Percentiles rank a stretch among this genome's conserved stretches.
Evolutionary conservation across 1,140 invertebrate genomes (phyloP).

Genomic region (Theocolax elegans): DNA sequence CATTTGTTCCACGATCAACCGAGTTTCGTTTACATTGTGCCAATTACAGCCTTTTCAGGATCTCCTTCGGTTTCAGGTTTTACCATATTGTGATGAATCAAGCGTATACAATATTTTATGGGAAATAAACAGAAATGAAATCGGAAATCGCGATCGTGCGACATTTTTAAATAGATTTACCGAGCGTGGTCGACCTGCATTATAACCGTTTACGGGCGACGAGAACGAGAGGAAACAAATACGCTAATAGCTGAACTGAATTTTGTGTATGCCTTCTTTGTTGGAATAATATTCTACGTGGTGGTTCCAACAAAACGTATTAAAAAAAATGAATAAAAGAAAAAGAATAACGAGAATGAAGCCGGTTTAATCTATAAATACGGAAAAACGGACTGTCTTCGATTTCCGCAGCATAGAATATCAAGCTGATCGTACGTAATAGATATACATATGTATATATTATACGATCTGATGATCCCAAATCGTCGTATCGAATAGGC

Average conservation of each 20-base stretch:
- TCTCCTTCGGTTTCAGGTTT: conserved; percentile 29
- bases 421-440: too few relatives aligned
- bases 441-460: background rate
- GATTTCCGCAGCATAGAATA: too few relatives aligned
- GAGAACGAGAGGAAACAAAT: conserved; percentile 5
- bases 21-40: conserved; percentile 37
- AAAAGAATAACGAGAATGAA: too few relatives aligned
- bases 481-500: too few relatives aligned
- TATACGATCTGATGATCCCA: too few relatives aligned
- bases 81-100: conserved; percentile 24
- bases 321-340: too few relatives aligned
- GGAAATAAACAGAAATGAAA: background rate
- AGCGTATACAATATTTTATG: conserved; percentile 20
- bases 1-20: conserved; percentile 21
- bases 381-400: conserved; percentile 3
- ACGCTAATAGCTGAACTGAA: too few relatives aligned
- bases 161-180: conserved; percentile 12
- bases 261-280: too few relatives aligned
- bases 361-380: too few relatives aligned
- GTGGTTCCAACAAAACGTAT: too few relatives aligned
- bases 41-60: conserved; percentile 34
- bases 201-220: background rate
- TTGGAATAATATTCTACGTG: too few relatives aligned
- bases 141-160: background rate
- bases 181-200: background rate